Evolutionary conservation across 2,113 vertebrate genomes (phyloP).

Genomic region (Arizona elegans): DNA sequence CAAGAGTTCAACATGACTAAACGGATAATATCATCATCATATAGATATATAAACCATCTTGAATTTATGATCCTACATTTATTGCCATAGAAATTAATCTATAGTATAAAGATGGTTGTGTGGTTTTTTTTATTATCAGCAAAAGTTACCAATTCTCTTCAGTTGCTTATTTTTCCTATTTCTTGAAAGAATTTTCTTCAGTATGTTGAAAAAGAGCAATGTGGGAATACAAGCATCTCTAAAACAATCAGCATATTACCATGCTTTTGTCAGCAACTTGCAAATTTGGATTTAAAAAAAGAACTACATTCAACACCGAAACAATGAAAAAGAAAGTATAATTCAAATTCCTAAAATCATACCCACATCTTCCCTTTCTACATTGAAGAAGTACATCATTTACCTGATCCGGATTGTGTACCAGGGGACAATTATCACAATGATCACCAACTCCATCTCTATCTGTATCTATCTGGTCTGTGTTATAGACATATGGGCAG

Average conservation of each 20-base stretch:
- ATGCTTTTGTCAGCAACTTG: neutral
- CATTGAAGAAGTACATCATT: neutral
- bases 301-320: neutral
- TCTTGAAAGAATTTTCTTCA: neutral
- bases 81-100: neutral
- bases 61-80: neutral
- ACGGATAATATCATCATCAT: neutral
- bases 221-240: neutral
- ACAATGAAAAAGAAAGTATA: neutral
- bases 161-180: neutral
- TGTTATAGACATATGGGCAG: constrained; percentile 94
- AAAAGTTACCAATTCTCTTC: neutral
- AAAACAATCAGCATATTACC: neutral
- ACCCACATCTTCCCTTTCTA: neutral
- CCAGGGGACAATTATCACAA: constrained; percentile 93
- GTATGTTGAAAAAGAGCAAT: neutral
- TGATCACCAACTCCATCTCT: constrained; percentile 94
- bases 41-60: neutral
- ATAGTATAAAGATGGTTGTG: neutral
- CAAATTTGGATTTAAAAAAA: neutral
- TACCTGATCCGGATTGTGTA: constrained; percentile 96
- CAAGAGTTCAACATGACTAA: neutral
- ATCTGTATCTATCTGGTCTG: constrained; percentile 92
- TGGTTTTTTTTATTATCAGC: neutral
- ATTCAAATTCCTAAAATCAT: neutral